These are phyloP conservation scores for Oreochromis grahami DNA, from an alignment of 2,797 vertebrate species.

Conservation along the genomic window DNA sequence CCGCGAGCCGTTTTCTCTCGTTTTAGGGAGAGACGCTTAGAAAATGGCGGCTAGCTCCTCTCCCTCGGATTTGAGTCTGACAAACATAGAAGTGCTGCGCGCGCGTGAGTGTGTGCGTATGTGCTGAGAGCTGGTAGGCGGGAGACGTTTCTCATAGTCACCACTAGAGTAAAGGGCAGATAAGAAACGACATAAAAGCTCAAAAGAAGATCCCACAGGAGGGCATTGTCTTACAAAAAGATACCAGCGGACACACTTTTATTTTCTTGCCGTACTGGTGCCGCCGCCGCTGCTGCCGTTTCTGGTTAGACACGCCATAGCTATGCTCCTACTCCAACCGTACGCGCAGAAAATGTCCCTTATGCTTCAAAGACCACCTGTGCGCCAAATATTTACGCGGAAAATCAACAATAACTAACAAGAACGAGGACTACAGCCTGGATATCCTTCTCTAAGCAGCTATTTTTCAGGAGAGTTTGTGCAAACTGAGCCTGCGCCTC, in stretches of 20 bases:
- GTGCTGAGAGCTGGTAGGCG: constrained; percentile 67
- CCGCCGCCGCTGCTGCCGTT: background rate
- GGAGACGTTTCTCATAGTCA: constrained; percentile 74
- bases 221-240: constrained; percentile 58
- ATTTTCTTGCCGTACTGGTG: background rate
- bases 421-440: background rate
- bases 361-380: background rate
- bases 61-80: constrained; percentile 83
- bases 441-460: background rate
- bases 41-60: constrained; percentile 92
- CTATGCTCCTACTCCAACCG: background rate
- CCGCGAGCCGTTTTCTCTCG: constrained; percentile 70
- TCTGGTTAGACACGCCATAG: background rate
- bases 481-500: background rate
- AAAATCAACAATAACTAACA: background rate
- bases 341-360: background rate
- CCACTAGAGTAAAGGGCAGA: constrained; percentile 71
- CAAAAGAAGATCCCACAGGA: constrained; percentile 63
- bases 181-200: constrained; percentile 50
- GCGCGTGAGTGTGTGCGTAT: background rate
- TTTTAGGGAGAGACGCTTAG: constrained; percentile 84
- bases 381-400: background rate
- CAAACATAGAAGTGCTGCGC: constrained; percentile 74
- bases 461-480: background rate
- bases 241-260: constrained; percentile 2